phyloP scores from a whole-genome alignment of 2,113 vertebrate genomes.

The Ondatra zibethicus region DNA sequence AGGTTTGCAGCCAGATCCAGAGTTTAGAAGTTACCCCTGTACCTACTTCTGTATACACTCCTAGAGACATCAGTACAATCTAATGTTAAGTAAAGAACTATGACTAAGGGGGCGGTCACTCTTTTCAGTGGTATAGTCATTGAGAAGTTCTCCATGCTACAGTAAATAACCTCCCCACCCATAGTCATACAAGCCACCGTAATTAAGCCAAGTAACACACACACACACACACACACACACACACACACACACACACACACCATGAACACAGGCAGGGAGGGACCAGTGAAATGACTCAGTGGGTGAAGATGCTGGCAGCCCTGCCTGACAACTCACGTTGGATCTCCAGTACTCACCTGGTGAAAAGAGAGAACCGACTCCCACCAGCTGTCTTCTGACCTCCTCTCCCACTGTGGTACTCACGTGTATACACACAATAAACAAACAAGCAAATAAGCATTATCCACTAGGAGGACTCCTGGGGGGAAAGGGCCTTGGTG shows the following conservation, averaged over 20 bases:
- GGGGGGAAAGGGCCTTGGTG: not conserved
- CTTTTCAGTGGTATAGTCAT: not conserved
- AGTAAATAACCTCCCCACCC: not conserved
- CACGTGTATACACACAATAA: too few relatives aligned
- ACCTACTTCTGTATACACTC: not conserved
- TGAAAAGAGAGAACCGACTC: not conserved
- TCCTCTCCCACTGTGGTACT: too few relatives aligned
- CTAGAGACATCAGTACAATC: not conserved
- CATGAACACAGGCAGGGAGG: not conserved
- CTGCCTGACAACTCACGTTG: not conserved
- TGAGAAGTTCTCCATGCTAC: not conserved
- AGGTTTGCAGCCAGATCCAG: not conserved
- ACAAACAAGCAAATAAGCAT: not conserved
- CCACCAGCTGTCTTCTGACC: not conserved
- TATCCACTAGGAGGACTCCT: not conserved
- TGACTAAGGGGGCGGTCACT: fast-evolving
- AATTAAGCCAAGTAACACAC: not conserved
- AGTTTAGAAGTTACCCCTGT: not conserved
- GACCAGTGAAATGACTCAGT: not conserved
- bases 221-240: not conserved
- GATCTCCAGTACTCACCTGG: not conserved
- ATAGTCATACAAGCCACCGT: not conserved
- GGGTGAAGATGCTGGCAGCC: not conserved
- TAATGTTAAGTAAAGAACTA: not conserved
- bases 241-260: not conserved